Base-by-base conservation (phyloP, 2,113 vertebrate genomes). In the Amphiprion percula region DNA sequence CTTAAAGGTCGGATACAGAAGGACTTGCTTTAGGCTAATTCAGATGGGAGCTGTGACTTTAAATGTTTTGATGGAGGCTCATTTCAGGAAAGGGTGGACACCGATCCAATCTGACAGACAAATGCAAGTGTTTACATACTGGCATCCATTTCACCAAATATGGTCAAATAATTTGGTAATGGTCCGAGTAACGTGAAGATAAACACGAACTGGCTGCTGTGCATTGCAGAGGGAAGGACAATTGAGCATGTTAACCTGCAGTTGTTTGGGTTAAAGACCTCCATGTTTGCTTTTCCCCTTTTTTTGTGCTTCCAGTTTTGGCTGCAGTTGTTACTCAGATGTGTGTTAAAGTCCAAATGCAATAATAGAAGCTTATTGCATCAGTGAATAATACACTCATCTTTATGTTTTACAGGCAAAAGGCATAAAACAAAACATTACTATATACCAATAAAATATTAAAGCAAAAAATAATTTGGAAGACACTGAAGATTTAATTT, bases 101-200 rank as follows among this genome's bases (percentile, higher is more conserved):
- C 82, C 68, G 87, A 91, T 90, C 47, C 62, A 52, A 84, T 89
- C 88, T 53, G 24, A 41, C 56, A 74, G 53, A 47, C 44, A 24
- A 66, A 82, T 71, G 10, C 50, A 1, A 14, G 8, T 91, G 86
- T 91, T 93, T 92, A 93, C 80, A 92, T 75, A 90, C 79, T 79
- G 66, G 84, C 85, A 83, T 85, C 80, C 76, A 58, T 52, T 71
- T 80, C 24, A 67, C 86, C 85, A 91, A 88, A 90, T 86, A 89
- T 72, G 88, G 83, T 77, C 67, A 82, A 72, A 83, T 87, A 5
- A 83, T 77, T 79, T 83, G 44, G 2, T 84, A 86, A 84, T 72
- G 68, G 74, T 61, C 37, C 55, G 39, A 44, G 41, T 70, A 46
- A 79, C 87, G 73, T 82, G 37, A 75, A 80, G 41, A 80, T 69